A percentile compares a stretch with the other conserved stretches of the same genome.
Conservation (phyloP, 2,797 vertebrate species). For the Urocyon cinereoargenteus region DNA sequence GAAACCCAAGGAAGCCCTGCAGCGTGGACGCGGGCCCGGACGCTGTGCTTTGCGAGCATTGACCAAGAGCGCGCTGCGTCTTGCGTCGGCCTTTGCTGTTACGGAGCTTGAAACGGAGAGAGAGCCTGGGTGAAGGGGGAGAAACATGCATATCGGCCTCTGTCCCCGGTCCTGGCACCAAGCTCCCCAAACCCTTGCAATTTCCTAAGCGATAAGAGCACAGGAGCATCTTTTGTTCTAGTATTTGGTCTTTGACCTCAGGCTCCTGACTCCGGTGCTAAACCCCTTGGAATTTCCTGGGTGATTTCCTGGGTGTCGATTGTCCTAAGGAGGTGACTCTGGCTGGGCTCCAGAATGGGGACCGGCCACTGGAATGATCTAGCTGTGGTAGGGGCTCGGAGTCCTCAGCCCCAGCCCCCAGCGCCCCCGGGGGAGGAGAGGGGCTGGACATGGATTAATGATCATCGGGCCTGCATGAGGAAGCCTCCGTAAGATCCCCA, state of each 20-base stretch:
- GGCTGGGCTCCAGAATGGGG: background rate
- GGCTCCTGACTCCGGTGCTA: background rate
- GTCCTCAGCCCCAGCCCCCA: background rate
- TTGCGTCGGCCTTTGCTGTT: rapidly evolving
- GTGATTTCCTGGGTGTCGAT: background rate
- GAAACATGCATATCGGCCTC: background rate
- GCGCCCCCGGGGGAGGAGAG: background rate
- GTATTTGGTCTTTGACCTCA: background rate
- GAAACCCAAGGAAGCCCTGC: background rate
- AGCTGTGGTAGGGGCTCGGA: background rate
- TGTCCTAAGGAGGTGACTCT: background rate
- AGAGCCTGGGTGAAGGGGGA: background rate
- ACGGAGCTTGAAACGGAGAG: background rate
- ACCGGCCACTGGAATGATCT: background rate
- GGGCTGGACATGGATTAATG: background rate
- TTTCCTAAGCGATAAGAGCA: background rate
- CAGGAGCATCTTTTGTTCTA: background rate
- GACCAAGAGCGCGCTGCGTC: background rate
- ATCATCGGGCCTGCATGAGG: rapidly evolving
- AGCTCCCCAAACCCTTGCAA: background rate
- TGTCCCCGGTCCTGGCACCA: background rate
- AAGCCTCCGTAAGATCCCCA: background rate
- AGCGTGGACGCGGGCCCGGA: rapidly evolving
- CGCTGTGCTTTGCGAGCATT: rapidly evolving
- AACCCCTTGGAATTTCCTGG: background rate